A percentile compares a stretch with the other conserved stretches of the same genome.
Conservation (phyloP, 2,797 vertebrate species). For the Microctenopoma lineatum region DNA sequence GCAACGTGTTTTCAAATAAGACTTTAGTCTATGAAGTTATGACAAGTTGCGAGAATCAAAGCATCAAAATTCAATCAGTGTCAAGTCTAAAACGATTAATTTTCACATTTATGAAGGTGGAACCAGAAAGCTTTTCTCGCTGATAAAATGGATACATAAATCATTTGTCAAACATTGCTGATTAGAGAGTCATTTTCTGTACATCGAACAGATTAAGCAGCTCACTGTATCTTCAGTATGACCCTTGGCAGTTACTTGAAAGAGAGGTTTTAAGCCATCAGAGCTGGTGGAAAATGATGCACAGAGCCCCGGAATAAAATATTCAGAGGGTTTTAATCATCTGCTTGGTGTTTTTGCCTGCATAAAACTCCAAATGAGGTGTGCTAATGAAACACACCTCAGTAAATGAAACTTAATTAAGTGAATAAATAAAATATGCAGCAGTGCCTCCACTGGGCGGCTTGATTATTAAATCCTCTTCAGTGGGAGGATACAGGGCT, state of each 20-base stretch:
- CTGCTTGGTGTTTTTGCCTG: not conserved
- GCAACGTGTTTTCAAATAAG: not conserved
- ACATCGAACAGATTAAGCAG: not conserved
- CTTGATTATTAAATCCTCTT: not conserved
- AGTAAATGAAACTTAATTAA: not conserved
- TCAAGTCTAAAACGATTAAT: not conserved
- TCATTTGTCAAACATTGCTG: not conserved
- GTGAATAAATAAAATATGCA: constrained; percentile 1
- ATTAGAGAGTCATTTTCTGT: not conserved
- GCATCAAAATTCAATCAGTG: no score
- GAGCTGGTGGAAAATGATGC: not conserved
- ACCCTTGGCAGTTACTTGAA: not conserved
- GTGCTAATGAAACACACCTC: not conserved
- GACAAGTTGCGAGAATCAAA: no score
- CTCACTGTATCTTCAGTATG: not conserved
- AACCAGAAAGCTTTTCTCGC: not conserved
- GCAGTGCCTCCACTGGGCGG: not conserved
- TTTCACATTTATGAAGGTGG: not conserved
- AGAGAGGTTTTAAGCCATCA: not conserved
- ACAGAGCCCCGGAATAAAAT: no score
- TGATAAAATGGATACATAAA: not conserved
- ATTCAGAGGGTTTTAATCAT: not conserved
- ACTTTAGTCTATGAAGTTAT: not conserved
- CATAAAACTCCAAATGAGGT: not conserved
- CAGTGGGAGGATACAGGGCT: not conserved